Base-by-base conservation (phyloP, 1,140 invertebrate genomes). In the Acromyrmex charruanus region DNA sequence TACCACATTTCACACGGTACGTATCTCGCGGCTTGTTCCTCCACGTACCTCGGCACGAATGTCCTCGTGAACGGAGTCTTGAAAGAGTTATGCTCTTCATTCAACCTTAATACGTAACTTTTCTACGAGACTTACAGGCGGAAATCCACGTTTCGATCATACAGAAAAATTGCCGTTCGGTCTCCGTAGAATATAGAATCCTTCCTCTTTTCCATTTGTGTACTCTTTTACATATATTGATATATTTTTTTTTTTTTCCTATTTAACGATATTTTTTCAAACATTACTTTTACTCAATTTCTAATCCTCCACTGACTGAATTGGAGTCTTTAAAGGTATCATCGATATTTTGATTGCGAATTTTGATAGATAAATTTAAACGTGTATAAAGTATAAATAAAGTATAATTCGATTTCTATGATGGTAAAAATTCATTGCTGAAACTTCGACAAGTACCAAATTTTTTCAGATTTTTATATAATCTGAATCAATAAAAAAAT, bases 41-140 rank as follows among this genome's bases (percentile, higher is more conserved):
- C 77, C 77, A 39, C 59, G 63, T 66, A 66, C 31, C 25, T 25
- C 51, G 51, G 51, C n/a, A n/a, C 31, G 18, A n/a, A 49, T 58
- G 58, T 61, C n/a, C 51, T 18, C 65, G 31, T 25, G 18, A 3
- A n/a, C 69, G 58, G 14, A 51, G 55, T 75, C 80, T 59, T 61
- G 55, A 84, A 84, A 84, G 80, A 84, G 69, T 84, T 84, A 84
- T 74, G 69, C 39, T 59, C 44, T 44, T 82, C 80, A 61, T 82
- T 74, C 69, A 75, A 51, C 28, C 55, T 84, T 84, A 84, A 84
- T 84, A 75, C 44, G 79, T 74, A 74, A 74, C 55, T 75, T 74
- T 21, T 21, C 79, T 21, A 5, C 55, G 39, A 49, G 77, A 69
- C 65, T 81, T 44, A 51, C 77, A 25, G 53, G 28, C 35, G 69